These are phyloP conservation scores for Drosophila picticornis DNA, from an alignment of 2,888 invertebrate species.

Conservation along the genomic window DNA sequence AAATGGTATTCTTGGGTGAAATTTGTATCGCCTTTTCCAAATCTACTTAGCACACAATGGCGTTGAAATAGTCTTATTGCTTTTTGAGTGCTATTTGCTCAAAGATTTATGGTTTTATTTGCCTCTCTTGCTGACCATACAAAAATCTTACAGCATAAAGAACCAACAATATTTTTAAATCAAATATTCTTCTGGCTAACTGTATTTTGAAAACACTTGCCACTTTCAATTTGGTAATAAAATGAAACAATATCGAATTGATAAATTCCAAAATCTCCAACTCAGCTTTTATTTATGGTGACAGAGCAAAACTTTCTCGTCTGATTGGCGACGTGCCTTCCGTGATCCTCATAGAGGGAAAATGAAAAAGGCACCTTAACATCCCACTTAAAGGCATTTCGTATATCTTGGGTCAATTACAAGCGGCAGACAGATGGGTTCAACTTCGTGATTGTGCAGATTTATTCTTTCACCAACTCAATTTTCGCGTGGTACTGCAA, in stretches of 20 bases:
- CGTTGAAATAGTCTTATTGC: slow-evolving; percentile 82
- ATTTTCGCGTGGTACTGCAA: slow-evolving; percentile 41
- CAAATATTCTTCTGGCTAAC: neutral
- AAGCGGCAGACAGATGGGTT: slow-evolving; percentile 75
- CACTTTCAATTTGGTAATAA: neutral
- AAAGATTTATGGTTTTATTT: slow-evolving; percentile 79
- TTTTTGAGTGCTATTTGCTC: slow-evolving; percentile 82
- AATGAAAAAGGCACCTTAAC: slow-evolving; percentile 42
- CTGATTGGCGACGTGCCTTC: slow-evolving; percentile 4
- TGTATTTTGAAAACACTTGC: neutral
- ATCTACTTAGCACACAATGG: slow-evolving; percentile 85
- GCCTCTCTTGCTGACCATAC: slow-evolving; percentile 18
- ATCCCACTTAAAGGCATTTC: slow-evolving; percentile 34
- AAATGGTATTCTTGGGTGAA: slow-evolving; percentile 71
- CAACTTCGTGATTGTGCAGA: slow-evolving; percentile 72
- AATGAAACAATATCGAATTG: neutral
- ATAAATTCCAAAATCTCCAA: neutral
- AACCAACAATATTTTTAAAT: neutral
- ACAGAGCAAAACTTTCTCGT: slow-evolving; percentile 30
- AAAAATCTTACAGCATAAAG: slow-evolving; percentile 23
- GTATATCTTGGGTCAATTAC: slow-evolving; percentile 69
- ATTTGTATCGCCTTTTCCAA: slow-evolving; percentile 84
- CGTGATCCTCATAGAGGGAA: slow-evolving; percentile 17
- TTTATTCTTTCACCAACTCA: slow-evolving; percentile 69
- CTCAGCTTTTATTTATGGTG: neutral